Base-by-base conservation (phyloP, 1,140 invertebrate genomes). In the Cyclargus thomasi region DNA sequence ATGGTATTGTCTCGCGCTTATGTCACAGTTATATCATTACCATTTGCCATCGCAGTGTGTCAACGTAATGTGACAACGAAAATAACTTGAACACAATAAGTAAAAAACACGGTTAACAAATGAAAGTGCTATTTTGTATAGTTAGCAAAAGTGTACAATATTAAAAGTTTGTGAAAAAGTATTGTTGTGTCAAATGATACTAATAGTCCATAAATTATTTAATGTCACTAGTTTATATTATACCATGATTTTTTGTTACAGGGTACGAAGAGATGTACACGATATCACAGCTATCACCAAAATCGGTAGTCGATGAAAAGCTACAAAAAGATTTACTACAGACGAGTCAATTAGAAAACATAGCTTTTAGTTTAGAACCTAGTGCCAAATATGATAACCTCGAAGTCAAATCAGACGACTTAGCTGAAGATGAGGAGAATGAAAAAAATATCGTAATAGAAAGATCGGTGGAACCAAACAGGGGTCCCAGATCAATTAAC, bases 201-300 rank as follows among this genome's bases (percentile, higher is more conserved):
- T 39, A 39, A 14, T 4, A 11, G 7, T 39, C 10, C 3, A 11
- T 11, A 39, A 39, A 39, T 39, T 14, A 39, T 39, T 18, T 35
- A 29, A 66, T n/a, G n/a, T n/a, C n/a, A n/a, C n/a, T n/a, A n/a
- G n/a, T n/a, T n/a, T n/a, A n/a, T 23, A 23, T 23, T 2, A 23
- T 23, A 23, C 23, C 23, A 53, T 71, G 7, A 72, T 76, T 73
- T 74, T 78, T 63, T 67, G 23, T 82, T 91, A 71, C 86, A 92
- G 91, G 85, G 76, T 86, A 91, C 67, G 90, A 91, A 70, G 91
- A 92, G 70, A 76, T 81, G 11, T 92, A 91, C 79, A 90, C 91
- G 20, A 92, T 92, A 85, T 92, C 92, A 2, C 92, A 92, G 69
- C 83, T 92, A 67, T 92, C 92, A 71, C 92, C 92, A 70, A 92